A percentile compares a stretch with the other conserved stretches of the same genome.
Conservation (phyloP, 2,888 invertebrate genomes). For the Parnassius apollo region DNA sequence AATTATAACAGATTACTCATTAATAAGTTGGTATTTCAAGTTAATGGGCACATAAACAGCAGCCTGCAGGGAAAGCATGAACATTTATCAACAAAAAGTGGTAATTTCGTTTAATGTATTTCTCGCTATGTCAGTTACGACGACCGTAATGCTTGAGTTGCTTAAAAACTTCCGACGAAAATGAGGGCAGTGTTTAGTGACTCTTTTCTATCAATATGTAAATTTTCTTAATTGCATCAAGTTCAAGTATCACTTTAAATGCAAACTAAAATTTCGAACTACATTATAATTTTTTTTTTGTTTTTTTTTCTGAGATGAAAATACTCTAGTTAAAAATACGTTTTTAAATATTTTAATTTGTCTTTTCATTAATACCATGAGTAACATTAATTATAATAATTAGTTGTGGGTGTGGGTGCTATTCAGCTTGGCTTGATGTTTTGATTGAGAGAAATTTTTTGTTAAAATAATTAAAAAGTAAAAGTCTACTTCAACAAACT, state of each 20-base stretch:
- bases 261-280: too few relatives aligned
- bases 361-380: too few relatives aligned
- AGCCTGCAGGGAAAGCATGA: conserved; percentile 53
- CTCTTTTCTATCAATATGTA: conserved; percentile 32
- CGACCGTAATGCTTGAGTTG: conserved; percentile 51
- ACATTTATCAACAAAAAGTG: conserved; percentile 77
- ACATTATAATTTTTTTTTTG: too few relatives aligned
- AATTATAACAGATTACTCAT: conserved; percentile 73
- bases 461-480: too few relatives aligned
- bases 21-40: conserved; percentile 74
- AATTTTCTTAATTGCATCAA: conserved; percentile 27
- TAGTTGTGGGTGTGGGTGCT: too few relatives aligned
- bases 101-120: conserved; percentile 70
- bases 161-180: conserved; percentile 50
- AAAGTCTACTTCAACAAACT: too few relatives aligned
- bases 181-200: conserved; percentile 43
- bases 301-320: too few relatives aligned
- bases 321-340: too few relatives aligned
- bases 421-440: too few relatives aligned
- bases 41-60: conserved; percentile 77
- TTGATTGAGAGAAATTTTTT: too few relatives aligned
- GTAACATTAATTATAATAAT: too few relatives aligned
- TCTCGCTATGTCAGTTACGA: conserved; percentile 59
- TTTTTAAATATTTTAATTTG: too few relatives aligned
- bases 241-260: conserved; percentile 5